Conservation (phyloP, 2,888 invertebrate genomes). For the Eremobia ochroleuca region DNA sequence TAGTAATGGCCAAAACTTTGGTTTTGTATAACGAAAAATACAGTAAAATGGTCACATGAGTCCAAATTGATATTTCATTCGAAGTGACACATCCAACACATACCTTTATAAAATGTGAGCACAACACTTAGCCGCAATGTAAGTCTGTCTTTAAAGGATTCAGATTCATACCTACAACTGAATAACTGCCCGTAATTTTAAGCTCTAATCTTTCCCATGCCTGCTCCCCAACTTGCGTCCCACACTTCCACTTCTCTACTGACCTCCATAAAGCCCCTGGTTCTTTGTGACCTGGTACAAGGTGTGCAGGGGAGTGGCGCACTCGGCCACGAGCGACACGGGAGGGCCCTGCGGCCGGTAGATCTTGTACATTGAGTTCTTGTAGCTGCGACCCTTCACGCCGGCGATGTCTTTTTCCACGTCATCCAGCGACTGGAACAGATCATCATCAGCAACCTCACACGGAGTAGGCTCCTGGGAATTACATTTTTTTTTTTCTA, state of each 20-base stretch:
- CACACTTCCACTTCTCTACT: conserved; percentile 19
- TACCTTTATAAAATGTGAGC: background rate
- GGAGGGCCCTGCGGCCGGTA: conserved; percentile 69
- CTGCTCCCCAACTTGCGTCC: background rate
- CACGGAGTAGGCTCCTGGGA: conserved; percentile 35
- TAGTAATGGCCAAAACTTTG: background rate
- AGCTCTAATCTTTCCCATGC: background rate
- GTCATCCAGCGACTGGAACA: conserved; percentile 85
- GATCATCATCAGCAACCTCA: conserved; percentile 51
- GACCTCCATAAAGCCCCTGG: conserved; percentile 75
- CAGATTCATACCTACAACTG: background rate
- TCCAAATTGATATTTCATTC: background rate
- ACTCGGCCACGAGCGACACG: conserved; percentile 91
- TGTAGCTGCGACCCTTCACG: conserved; percentile 90
- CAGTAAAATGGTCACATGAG: background rate
- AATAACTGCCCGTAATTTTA: background rate
- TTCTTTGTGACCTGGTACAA: conserved; percentile 85
- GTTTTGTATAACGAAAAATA: background rate
- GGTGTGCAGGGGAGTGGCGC: conserved; percentile 92
- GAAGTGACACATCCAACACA: background rate
- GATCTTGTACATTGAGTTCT: conserved; percentile 92
- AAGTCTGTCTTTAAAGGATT: background rate
- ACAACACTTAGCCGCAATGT: background rate
- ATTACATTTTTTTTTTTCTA: conserved; percentile 26
- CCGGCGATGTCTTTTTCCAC: conserved; percentile 91